Conservation (phyloP, 2,888 invertebrate species). For the Graphium colonna region DNA sequence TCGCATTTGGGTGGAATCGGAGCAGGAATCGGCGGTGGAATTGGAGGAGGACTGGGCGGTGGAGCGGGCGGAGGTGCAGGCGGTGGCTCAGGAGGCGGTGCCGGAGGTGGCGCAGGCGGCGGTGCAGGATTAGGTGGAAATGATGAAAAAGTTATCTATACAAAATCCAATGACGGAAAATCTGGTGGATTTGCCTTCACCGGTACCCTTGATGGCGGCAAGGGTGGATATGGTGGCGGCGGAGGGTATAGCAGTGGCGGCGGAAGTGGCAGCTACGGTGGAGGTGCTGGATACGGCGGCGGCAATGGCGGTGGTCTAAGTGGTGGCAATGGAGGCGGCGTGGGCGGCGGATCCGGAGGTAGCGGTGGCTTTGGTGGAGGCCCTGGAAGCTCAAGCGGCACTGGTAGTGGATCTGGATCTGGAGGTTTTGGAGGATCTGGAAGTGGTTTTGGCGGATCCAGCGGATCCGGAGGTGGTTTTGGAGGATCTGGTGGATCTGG, state of each 20-base stretch:
- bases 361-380: conserved; percentile 20
- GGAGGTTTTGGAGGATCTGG: conserved; percentile 51
- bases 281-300: conserved; percentile 34
- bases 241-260: conserved; percentile 54
- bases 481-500: conserved; percentile 26
- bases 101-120: conserved; percentile 26
- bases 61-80: conserved; percentile 20
- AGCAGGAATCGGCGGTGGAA: conserved; percentile 27
- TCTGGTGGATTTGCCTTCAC: conserved; percentile 64
- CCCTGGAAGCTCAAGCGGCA: conserved; percentile 25
- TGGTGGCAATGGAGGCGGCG: conserved; percentile 27
- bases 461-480: conserved; percentile 20
- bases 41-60: conserved; percentile 31
- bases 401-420: conserved; percentile 38
- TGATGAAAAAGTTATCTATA: conserved; percentile 50
- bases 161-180: conserved; percentile 58
- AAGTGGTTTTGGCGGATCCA: conserved; percentile 46
- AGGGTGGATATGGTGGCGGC: conserved; percentile 62
- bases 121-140: conserved; percentile 35
- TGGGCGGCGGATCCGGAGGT: conserved; percentile 25
- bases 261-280: conserved; percentile 45
- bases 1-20: conserved; percentile 28
- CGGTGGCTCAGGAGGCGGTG: conserved; percentile 19
- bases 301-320: conserved; percentile 42
- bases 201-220: conserved; percentile 48